phyloP scores from a whole-genome alignment of 1,140 invertebrate genomes.

The Hyles euphorbiae region DNA sequence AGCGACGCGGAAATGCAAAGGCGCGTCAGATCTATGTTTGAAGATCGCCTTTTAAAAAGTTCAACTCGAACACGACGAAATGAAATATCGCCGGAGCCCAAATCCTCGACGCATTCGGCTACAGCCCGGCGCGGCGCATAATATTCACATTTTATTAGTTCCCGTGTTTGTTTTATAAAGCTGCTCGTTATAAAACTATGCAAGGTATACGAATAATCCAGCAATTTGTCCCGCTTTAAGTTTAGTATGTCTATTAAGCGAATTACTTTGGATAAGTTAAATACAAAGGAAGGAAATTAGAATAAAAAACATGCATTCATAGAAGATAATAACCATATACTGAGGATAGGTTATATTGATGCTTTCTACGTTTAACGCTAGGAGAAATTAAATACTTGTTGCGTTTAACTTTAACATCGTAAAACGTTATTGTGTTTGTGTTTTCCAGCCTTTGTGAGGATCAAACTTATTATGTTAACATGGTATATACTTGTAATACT shows the following conservation, averaged over 20 bases:
- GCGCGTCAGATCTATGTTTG: constrained; percentile 20
- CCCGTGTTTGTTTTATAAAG: constrained; percentile 15
- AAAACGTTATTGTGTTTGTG: too few species aligned
- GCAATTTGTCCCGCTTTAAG: neutral
- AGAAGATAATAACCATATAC: neutral
- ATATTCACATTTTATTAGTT: constrained; percentile 43
- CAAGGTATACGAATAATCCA: neutral
- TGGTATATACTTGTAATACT: too few species aligned
- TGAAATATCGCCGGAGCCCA: constrained; percentile 39
- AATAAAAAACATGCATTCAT: neutral
- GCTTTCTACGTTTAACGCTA: too few species aligned
- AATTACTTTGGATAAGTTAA: neutral
- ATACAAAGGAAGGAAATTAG: neutral
- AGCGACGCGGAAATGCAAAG: constrained; percentile 38
- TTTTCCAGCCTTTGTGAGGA: too few species aligned
- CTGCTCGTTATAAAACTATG: neutral
- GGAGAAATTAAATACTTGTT: too few species aligned
- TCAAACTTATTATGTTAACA: too few species aligned
- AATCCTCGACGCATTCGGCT: constrained; percentile 23
- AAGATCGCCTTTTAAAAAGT: constrained; percentile 31
- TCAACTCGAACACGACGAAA: constrained; percentile 38
- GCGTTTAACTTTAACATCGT: too few species aligned
- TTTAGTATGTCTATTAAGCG: neutral
- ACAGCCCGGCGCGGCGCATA: constrained; percentile 18
- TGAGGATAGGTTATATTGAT: neutral